Evolutionary conservation across 92 coral and sea anemone species (phyloP), one percentile per base, ranked within the genome.

Genomic region (Phenganax subtilis): DNA sequence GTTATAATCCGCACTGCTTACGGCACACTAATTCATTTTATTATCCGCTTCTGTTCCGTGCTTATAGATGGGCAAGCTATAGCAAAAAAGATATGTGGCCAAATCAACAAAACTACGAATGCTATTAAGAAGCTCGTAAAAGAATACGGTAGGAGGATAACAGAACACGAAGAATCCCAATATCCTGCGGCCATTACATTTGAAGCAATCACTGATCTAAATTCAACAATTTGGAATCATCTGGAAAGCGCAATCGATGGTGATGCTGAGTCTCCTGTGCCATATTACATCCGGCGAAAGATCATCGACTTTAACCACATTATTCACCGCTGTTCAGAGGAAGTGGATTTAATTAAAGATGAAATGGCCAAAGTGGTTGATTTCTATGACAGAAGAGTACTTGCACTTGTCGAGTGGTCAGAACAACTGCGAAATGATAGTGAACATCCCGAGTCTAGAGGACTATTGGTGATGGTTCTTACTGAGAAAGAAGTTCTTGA

Each of bases 11-110:
- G 25, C 25, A 20, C 25, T 20, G 25, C 25, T 20, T 20, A 20
- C 12, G 15, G 55, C 37, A 11, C 10, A 14, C n/a, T 55, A 0
- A 12, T 14, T 20, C 56, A 28, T 55, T 55, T 10, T 57, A 51
- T n/a, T 0, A 10, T 51, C 47, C 72, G 70, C 62, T 47, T 29
- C 11, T 66, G 44, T 44, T 6, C 11, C 31, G 29, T 82, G 66
- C 76, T 82, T 74, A 54, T 73, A 87, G 90, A 87, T 83, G 87
- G 90, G 0, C 90, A 87, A 87, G 90, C 90, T 55, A 84, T 87
- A 72, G 90, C 90, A 30, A 87, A 83, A 51, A 84, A 83, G 74
- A 61, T 87, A 37, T 84, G 87, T 75, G 81, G 69, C 25, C 90
- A 87, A 71, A 74, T 87, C 2, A 71, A 81, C 17, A 87, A 83